Evolutionary conservation across 2,113 vertebrate genomes (phyloP), one percentile per base, ranked within the genome.

Genomic region (Cryptotis parvus): DNA sequence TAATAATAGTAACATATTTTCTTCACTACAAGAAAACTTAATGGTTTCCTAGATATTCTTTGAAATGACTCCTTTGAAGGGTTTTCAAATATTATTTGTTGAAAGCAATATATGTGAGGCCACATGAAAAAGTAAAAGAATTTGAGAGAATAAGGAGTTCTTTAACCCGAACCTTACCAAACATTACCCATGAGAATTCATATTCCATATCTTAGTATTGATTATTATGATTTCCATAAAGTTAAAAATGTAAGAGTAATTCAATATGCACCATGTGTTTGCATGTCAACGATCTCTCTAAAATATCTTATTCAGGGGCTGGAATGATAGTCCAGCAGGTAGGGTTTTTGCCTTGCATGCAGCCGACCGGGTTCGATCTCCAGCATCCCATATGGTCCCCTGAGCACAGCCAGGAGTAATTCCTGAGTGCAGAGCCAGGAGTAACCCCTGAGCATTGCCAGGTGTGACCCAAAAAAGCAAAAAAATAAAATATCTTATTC

Each of bases 1-100:
- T 68, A 43, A 69, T 83, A 37, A 7, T 6, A 82, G 58, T 68
- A 92, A 68, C 45, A 58, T 82, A n/a, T 82, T 45, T 82, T 58
- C 26, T 87, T 37, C 76, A 14, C 66, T 87, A 69, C 26, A 61
- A 55, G 63, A 76, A 76, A 82, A 43, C 12, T 31, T 68, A 2
- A 18, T 69, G 33, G 27, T 2, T 45, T 76, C 75, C 16, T 33
- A 82, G 37, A 9, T 11, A 69, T 49, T 77, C 39, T 77, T 77
- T 75, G 24, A 27, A 81, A 69, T 18, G 63, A 63, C 3, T 45
- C 70, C 45, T 61, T 63, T 63, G 27, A 88, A 88, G 16, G 20
- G 1, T 37, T 82, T 68, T 31, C 10, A 82, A 68, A 43, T 31
- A 20, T 68, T 49, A 15, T n/a, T 43, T 61, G 33, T 81, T 35